Conservation (phyloP, 2,113 vertebrate genomes). For the Uropsilus gracilis region DNA sequence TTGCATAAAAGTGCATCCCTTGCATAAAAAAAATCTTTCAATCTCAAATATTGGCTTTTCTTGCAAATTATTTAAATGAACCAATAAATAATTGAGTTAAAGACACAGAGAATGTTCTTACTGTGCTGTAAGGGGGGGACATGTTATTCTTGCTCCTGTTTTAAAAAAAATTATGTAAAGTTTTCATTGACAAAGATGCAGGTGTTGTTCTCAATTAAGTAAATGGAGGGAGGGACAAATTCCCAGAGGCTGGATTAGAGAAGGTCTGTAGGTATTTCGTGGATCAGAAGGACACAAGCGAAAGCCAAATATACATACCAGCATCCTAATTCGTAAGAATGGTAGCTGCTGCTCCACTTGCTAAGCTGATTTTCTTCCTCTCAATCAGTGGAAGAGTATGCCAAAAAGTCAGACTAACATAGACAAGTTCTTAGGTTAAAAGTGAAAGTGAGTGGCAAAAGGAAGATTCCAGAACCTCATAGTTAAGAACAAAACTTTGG, state of each 20-base stretch:
- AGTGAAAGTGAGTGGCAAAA: not conserved
- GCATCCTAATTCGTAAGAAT: not conserved
- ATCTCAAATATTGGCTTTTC: not conserved
- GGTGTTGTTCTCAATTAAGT: not conserved
- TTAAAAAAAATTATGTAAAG: not conserved
- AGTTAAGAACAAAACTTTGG: conserved; percentile 3
- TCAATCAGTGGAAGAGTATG: not conserved
- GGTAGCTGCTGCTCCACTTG: not conserved
- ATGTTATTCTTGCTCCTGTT: not conserved
- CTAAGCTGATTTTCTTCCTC: not conserved
- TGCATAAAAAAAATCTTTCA: not conserved
- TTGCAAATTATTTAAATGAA: conserved; percentile 2
- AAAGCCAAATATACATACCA: not conserved
- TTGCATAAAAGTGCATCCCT: not conserved
- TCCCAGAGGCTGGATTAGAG: not conserved
- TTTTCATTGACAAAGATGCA: not conserved
- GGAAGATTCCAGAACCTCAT: not conserved
- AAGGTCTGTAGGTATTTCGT: not conserved
- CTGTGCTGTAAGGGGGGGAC: not conserved
- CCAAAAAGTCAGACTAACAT: not conserved
- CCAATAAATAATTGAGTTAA: not conserved
- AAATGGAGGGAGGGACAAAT: not conserved
- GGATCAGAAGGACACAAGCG: not conserved
- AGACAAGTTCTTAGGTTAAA: not conserved
- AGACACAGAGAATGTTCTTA: not conserved